Conservation (phyloP, 2,797 vertebrate genomes). For the Gymnodraco acuticeps region DNA sequence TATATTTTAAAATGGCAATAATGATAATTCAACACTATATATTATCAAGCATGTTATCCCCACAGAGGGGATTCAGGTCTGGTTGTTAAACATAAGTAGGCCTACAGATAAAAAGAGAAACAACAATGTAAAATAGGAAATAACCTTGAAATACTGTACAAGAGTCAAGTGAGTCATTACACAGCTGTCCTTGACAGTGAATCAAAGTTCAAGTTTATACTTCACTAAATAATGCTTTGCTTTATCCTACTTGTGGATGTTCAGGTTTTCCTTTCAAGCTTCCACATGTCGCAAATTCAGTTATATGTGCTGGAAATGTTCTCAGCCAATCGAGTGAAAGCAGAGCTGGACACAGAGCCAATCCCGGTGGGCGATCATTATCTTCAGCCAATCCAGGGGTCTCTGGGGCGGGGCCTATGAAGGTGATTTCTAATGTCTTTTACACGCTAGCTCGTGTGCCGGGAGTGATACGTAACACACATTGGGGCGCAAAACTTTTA, state of each 20-base stretch:
- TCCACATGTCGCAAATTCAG: background rate
- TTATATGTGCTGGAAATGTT: rapidly evolving
- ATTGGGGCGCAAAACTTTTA: too few species aligned
- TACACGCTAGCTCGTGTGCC: background rate
- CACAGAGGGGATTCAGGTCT: too few species aligned
- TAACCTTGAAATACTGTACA: too few species aligned
- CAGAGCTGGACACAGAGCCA: background rate
- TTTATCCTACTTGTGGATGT: background rate
- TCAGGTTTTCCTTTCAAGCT: background rate
- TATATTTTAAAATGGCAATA: background rate
- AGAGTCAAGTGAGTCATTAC: background rate
- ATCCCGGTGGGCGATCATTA: background rate
- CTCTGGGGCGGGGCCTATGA: conserved; percentile 2
- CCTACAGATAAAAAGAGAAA: too few species aligned
- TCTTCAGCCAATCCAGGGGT: conserved; percentile 45
- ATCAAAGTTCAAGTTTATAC: background rate
- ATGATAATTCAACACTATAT: background rate
- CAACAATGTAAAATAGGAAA: too few species aligned
- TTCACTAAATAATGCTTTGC: background rate
- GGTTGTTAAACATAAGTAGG: too few species aligned
- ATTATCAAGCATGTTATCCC: too few species aligned
- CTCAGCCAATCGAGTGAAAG: conserved; percentile 19
- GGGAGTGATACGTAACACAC: background rate
- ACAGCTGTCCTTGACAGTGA: background rate
- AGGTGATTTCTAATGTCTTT: background rate